Base-by-base conservation (phyloP, 2,888 invertebrate genomes). In the Cosmia trapezina region DNA sequence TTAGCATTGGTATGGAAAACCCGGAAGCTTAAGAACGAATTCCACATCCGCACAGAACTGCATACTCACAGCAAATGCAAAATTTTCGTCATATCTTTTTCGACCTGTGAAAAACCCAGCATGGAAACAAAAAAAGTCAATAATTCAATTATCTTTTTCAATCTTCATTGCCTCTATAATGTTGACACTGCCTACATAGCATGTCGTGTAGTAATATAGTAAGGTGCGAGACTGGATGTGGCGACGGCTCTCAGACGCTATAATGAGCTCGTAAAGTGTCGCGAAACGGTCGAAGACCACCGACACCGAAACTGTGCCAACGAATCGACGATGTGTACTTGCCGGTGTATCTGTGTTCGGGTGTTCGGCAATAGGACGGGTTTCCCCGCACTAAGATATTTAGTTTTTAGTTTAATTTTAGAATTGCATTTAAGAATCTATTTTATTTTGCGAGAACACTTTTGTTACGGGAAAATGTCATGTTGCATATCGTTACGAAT, bases 241-340 rank as follows among this genome's bases (percentile, higher is more conserved):
- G 68, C 70, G 80, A 80, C 83, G 53, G 63, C 63, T 70, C 71
- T 70, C 81, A 89, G 89, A 88, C 88, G 76, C 72, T 73, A 80
- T 88, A 88, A 88, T 83, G 86, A 86, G 81, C 76, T 86, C 85
- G 82, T 89, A 86, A 89, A 87, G 67, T 84, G 86, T 86, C 86
- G 68, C 78, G 80, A 66, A 77, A 80, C 78, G 69, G 64, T 70
- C 76, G 75, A 69, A 83, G 84, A 84, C 87, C 85, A 87, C 89
- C 84, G 78, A 80, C 71, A 59, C 71, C 51, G 70, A 81, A 81
- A 72, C 81, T 67, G 77, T 85, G 86, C 83, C 87, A 86, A 84
- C 67, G 53, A 68, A 67, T 70, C 63, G 72, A 78, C 63, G 28
- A 71, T 0, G 7, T 8, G 54, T 78, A 76, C 64, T 57, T 64